A percentile compares a stretch with the other conserved stretches of the same genome.
Conservation (phyloP, 2,113 vertebrate genomes). For the Albula glossodonta region DNA sequence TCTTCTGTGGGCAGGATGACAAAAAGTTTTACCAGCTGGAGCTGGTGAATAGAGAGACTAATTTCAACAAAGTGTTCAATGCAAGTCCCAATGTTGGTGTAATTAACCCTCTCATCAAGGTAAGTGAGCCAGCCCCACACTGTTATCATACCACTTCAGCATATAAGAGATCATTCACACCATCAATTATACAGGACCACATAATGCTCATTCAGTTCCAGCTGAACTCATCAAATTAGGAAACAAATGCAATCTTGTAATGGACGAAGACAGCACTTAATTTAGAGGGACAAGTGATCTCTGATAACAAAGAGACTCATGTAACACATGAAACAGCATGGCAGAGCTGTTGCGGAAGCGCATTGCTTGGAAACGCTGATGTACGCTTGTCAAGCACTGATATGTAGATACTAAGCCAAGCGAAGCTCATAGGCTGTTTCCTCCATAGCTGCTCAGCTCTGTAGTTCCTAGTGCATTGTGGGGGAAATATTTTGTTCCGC, state of each 20-base stretch:
- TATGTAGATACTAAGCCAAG: not conserved
- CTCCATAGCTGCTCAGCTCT: not conserved
- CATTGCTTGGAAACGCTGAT: not conserved
- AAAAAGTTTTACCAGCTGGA: constrained; percentile 99
- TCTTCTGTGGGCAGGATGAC: constrained; percentile 83
- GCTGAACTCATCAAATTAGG: not conserved
- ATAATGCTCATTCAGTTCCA: not conserved
- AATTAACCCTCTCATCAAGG: constrained; percentile 97
- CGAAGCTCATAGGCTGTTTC: not conserved
- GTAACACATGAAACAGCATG: not conserved
- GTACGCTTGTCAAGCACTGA: not conserved
- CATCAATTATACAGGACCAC: constrained; percentile 1
- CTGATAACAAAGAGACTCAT: not conserved
- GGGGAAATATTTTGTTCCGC: constrained; percentile 11
- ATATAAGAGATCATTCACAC: not conserved
- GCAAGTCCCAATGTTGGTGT: constrained; percentile 95
- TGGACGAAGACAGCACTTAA: not conserved
- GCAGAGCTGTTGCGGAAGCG: not conserved
- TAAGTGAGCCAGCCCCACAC: constrained; percentile 61
- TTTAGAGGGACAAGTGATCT: constrained; percentile 3
- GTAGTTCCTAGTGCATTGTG: not conserved
- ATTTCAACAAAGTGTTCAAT: constrained; percentile 99
- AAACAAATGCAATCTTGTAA: not conserved
- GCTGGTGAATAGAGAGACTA: constrained; percentile 97
- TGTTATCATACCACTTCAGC: constrained; percentile 22